Conservation (phyloP, 2,113 vertebrate genomes). For the Stegostoma tigrinum region DNA sequence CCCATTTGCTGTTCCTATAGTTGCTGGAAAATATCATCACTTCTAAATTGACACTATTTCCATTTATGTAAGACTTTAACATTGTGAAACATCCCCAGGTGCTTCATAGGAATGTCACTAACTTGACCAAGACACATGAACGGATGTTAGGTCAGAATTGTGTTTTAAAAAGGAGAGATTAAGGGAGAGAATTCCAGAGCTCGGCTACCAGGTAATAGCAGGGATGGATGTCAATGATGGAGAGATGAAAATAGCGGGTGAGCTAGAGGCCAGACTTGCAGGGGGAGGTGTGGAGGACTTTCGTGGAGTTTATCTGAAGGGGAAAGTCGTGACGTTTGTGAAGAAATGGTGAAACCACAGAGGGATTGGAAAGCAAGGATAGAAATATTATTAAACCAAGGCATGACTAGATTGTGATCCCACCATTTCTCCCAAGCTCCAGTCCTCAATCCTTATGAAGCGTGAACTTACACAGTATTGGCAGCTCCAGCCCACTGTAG, state of each 20-base stretch:
- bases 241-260: neutral
- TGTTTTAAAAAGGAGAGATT: neutral
- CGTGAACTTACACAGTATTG: constrained; percentile 82
- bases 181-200: neutral
- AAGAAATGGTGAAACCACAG: neutral
- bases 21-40: neutral
- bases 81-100: neutral
- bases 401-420: too few species aligned
- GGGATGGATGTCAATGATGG: neutral
- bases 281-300: neutral
- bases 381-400: neutral
- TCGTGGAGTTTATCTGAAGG: too few species aligned
- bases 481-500: constrained; percentile 87
- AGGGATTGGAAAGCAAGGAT: neutral
- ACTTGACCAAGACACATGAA: neutral
- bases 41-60: neutral
- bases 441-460: neutral
- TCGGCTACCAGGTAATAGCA: neutral
- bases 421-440: neutral
- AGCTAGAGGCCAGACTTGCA: neutral
- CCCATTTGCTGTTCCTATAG: neutral
- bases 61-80: neutral
- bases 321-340: too few species aligned
- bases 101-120: neutral
- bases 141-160: neutral